Conservation (phyloP, 2,113 vertebrate genomes). For the Axis porcinus region DNA sequence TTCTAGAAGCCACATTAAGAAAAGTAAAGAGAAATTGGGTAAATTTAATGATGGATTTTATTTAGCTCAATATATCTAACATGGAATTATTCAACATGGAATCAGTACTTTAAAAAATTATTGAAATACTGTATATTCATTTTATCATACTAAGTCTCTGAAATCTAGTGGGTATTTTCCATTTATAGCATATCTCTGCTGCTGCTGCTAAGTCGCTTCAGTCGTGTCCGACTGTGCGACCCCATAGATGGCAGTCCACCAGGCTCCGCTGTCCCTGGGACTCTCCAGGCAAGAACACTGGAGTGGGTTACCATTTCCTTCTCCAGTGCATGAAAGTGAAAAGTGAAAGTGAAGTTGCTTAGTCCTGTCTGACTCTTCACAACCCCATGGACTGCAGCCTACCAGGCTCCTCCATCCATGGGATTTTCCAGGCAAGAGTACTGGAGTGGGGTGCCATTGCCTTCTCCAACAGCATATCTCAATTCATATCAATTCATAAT, state of each 20-base stretch:
- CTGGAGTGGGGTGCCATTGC: not conserved
- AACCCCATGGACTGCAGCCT: not conserved
- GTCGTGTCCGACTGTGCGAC: not conserved
- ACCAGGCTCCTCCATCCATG: not conserved
- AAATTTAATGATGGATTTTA: conserved; percentile 13
- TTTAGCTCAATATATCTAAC: not conserved
- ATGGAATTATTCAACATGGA: not conserved
- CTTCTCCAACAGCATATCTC: not conserved
- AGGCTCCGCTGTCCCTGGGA: not conserved
- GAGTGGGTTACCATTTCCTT: not conserved
- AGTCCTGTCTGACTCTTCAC: fast-evolving
- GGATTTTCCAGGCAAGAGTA: not conserved
- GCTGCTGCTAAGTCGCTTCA: not conserved
- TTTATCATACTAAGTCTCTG: conserved; percentile 15
- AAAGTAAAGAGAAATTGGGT: not conserved
- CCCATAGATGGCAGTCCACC: not conserved
- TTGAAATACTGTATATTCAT: not conserved
- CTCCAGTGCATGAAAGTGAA: not conserved
- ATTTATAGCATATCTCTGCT: not conserved
- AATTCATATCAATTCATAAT: not conserved
- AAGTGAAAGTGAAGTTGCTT: not conserved
- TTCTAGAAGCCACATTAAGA: conserved; percentile 10
- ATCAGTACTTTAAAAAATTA: not conserved
- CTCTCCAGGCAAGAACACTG: not conserved
- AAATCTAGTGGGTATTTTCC: not conserved